Percentiles rank a stretch among this genome's conserved stretches.
phyloP scores from a whole-genome alignment of 2,797 vertebrate species.

The Brachymystax lenok region DNA sequence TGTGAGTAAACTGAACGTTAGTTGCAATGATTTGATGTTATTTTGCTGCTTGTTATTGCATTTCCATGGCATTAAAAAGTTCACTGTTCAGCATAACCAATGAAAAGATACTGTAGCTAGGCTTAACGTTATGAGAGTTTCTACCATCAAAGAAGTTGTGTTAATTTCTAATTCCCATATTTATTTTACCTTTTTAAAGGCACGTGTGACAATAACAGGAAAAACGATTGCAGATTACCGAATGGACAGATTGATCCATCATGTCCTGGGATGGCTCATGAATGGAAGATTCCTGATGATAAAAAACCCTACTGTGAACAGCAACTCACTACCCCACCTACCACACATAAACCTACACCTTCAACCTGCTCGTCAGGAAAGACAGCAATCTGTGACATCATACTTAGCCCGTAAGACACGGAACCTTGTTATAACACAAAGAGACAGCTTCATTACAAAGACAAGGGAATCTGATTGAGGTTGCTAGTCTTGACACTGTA shows the following conservation, averaged over 20 bases:
- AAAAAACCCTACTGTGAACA: constrained; percentile 50
- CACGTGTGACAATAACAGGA: constrained; percentile 80
- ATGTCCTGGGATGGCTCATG: constrained; percentile 76
- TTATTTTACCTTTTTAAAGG: constrained; percentile 64
- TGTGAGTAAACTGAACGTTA: too few relatives aligned
- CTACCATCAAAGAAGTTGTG: not conserved
- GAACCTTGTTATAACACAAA: not conserved
- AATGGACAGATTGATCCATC: constrained; percentile 61
- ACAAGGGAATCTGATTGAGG: not conserved
- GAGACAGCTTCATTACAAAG: too few relatives aligned
- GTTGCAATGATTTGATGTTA: too few relatives aligned
- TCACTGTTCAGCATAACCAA: too few relatives aligned
- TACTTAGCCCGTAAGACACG: constrained; percentile 63
- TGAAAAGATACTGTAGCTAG: not conserved
- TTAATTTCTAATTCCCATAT: not conserved
- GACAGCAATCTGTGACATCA: constrained; percentile 56
- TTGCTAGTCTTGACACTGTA: too few relatives aligned
- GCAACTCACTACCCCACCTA: rapidly evolving
- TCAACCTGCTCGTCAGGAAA: not conserved
- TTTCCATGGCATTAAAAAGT: not conserved
- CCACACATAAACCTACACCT: rapidly evolving
- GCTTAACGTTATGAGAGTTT: not conserved
- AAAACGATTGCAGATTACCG: constrained; percentile 85
- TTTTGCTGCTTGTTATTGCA: not conserved
- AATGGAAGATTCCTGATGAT: constrained; percentile 78